Percentiles rank a stretch among this genome's conserved stretches.
phyloP scores from a whole-genome alignment of 2,113 vertebrate genomes.

The Lethenteron camtschaticum region DNA sequence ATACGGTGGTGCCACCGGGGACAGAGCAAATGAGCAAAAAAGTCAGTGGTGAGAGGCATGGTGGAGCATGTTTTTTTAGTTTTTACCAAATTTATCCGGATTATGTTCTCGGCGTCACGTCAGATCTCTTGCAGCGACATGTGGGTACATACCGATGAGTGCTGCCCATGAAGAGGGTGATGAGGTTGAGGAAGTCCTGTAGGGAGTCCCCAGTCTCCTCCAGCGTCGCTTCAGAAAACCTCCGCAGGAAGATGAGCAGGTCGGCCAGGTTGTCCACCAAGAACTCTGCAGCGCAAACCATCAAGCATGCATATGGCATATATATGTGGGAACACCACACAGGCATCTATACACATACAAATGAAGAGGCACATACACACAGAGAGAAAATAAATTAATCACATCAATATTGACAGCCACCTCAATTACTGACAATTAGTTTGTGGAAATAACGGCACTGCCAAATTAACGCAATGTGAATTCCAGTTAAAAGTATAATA shows the following conservation, averaged over 20 bases:
- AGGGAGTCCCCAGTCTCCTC: slow-evolving; percentile 63
- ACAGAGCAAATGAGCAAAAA: neutral
- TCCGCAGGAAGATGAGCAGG: slow-evolving; percentile 81
- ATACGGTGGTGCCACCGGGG: no score
- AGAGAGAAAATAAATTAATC: neutral
- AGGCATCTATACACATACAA: neutral
- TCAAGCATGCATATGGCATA: neutral
- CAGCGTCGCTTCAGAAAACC: slow-evolving; percentile 72
- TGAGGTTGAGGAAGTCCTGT: slow-evolving; percentile 67
- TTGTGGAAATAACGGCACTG: neutral
- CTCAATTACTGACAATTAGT: neutral
- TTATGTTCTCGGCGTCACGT: neutral
- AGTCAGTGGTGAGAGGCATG: neutral
- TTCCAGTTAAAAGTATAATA: no score
- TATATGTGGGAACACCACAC: neutral
- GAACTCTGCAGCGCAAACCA: slow-evolving; percentile 38
- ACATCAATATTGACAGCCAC: neutral
- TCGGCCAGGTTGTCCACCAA: slow-evolving; percentile 89
- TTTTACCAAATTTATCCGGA: no score
- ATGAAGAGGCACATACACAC: neutral
- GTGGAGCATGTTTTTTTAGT: no score
- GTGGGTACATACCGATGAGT: slow-evolving; percentile 45
- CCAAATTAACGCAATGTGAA: neutral
- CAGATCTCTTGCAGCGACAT: neutral
- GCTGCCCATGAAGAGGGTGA: slow-evolving; percentile 79